Conservation (phyloP, 2,113 vertebrate genomes). For the Mormyrus iriodes region DNA sequence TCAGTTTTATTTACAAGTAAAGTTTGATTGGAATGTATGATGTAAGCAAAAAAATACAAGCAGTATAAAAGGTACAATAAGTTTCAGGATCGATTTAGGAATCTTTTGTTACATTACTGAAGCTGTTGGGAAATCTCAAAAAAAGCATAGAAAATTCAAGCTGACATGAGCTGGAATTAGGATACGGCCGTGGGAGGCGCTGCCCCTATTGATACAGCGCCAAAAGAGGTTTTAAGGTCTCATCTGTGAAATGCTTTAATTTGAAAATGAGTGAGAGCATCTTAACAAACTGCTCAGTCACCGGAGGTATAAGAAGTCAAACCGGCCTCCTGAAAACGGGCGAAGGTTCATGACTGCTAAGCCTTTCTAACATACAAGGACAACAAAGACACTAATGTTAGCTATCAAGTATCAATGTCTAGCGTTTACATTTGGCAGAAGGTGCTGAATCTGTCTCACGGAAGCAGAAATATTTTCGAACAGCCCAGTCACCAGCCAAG, state of each 20-base stretch:
- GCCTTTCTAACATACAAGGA: neutral
- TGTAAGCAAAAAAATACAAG: neutral
- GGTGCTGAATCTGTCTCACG: neutral
- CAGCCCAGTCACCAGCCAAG: neutral
- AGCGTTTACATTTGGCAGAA: neutral
- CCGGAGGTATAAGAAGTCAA: neutral
- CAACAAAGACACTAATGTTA: neutral
- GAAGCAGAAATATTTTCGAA: neutral
- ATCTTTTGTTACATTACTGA: no score
- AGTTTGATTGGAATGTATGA: neutral
- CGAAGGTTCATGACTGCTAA: neutral
- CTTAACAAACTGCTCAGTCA: neutral
- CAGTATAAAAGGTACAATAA: no score
- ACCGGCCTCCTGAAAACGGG: neutral
- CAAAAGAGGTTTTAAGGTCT: neutral
- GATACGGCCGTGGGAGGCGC: neutral
- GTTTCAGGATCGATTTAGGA: no score
- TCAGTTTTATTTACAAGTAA: neutral
- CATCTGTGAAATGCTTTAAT: neutral
- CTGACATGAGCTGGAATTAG: neutral
- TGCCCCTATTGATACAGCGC: neutral
- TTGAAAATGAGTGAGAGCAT: neutral
- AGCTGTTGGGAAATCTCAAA: neutral
- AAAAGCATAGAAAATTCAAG: neutral
- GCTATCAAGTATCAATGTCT: neutral